Conservation (phyloP, 2,888 invertebrate genomes). For the Stegana nigrithorax region DNA sequence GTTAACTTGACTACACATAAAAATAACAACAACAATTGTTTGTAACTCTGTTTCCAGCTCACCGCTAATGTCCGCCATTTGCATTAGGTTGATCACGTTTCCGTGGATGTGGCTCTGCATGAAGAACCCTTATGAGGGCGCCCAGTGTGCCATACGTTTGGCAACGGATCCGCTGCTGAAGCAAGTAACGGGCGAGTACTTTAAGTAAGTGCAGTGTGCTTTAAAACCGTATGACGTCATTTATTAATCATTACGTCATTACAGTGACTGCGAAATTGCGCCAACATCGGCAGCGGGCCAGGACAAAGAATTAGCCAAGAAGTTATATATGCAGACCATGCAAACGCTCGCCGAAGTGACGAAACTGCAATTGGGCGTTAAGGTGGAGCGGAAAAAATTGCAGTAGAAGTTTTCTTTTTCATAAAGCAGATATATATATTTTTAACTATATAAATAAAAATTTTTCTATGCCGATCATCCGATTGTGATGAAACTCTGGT, state of each 20-base stretch:
- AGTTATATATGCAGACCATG: constrained; percentile 65
- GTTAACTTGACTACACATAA: no score
- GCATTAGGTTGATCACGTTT: constrained; percentile 73
- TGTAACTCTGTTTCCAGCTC: constrained; percentile 61
- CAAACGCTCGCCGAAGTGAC: constrained; percentile 58
- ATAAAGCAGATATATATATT: no score
- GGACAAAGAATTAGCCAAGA: constrained; percentile 71
- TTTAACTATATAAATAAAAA: no score
- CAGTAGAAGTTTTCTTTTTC: no score
- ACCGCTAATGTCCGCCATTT: constrained; percentile 67
- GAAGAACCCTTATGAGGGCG: constrained; percentile 77
- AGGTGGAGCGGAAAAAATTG: neutral
- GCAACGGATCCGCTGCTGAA: constrained; percentile 75
- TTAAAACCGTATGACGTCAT: no score
- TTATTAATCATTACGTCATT: constrained; percentile 50
- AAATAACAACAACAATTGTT: no score
- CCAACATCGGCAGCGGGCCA: constrained; percentile 70
- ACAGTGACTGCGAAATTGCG: constrained; percentile 73
- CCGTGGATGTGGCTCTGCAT: constrained; percentile 78
- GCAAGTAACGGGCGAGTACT: constrained; percentile 75
- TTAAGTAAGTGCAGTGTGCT: constrained; percentile 71
- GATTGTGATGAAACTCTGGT: no score
- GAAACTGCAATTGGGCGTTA: constrained; percentile 47
- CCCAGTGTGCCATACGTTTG: constrained; percentile 76
- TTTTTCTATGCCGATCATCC: no score